Conservation (phyloP, 1,140 invertebrate genomes). For the Leptinotarsa lineolata region DNA sequence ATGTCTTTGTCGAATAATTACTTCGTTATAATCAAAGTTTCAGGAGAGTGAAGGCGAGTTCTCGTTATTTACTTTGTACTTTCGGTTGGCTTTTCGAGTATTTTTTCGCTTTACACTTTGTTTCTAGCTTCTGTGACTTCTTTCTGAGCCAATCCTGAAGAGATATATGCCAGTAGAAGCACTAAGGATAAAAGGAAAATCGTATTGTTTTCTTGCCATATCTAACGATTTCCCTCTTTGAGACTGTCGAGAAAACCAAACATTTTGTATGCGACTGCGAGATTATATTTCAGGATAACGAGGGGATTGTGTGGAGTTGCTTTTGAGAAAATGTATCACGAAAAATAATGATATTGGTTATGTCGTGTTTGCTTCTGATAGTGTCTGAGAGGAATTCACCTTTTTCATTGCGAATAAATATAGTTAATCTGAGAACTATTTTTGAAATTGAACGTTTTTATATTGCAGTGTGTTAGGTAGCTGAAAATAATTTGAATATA, state of each 20-base stretch:
- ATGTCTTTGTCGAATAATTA: slow-evolving; percentile 11
- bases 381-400: too few relatives aligned
- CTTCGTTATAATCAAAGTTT: slow-evolving; percentile 7
- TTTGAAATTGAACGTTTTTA: too few relatives aligned
- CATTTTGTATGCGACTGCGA: not conserved
- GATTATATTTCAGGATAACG: not conserved
- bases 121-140: slow-evolving; percentile 6
- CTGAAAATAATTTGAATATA: too few relatives aligned
- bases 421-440: too few relatives aligned
- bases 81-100: not conserved
- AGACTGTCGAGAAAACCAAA: not conserved
- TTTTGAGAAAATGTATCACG: not conserved
- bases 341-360: not conserved
- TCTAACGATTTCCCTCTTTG: not conserved
- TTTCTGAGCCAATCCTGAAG: not conserved
- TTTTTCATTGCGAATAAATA: too few relatives aligned
- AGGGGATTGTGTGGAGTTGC: not conserved
- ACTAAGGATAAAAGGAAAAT: not conserved
- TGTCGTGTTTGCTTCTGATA: too few relatives aligned
- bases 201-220: slow-evolving; percentile 4
- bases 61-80: slow-evolving; percentile 14
- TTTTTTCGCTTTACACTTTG: slow-evolving; percentile 14
- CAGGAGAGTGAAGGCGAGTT: not conserved
- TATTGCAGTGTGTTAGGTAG: too few relatives aligned
- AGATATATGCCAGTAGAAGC: not conserved